Base-by-base conservation (phyloP, 2,113 vertebrate genomes). In the Alligator sinensis region DNA sequence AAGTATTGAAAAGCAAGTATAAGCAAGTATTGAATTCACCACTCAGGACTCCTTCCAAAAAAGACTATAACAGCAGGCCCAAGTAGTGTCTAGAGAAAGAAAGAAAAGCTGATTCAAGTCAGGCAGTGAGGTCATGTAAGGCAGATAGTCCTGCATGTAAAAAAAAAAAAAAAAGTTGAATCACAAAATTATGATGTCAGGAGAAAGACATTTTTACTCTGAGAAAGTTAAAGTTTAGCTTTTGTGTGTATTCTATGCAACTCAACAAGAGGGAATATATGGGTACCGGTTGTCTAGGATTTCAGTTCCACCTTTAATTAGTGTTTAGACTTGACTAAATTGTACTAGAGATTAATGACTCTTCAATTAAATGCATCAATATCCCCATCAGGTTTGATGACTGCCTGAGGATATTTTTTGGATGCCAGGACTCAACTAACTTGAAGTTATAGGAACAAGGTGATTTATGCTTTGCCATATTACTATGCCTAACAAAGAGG, bases 301-400 rank as follows among this genome's bases (percentile, higher is more conserved):
- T 58, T 55, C 59, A 54, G 6, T 4, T 75, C 1, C 17, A 57
- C n/a, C 0, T 0, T 9, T 47, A 47, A 47, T 47, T 47, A 47
- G 9, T 47, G 47, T 47, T 47, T 9, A 47, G 47, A 47, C 47
- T 8, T 47, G 47, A 47, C 47, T 47, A 47, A 47, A 47, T 47
- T 47, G 47, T 47, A 47, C 47, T 47, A 47, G 47, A 47, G 47
- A 47, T 47, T 47, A 47, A 47, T 47, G 47, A 47, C 47, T 47
- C 7, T 47, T 47, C 47, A 47, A 47, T 47, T 47, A 47, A 47
- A 47, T 47, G 47, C 7, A 47, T 47, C 47, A 47, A 9, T 47
- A 47, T 47, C 47, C 47, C 47, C 47, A 47, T 47, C 47, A 47
- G 47, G 47, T 47, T 47, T 59, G 13, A 3, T 59, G 24, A 5